phyloP scores from a whole-genome alignment of 2,888 invertebrate genomes.

The Pogonocherus hispidulus region DNA sequence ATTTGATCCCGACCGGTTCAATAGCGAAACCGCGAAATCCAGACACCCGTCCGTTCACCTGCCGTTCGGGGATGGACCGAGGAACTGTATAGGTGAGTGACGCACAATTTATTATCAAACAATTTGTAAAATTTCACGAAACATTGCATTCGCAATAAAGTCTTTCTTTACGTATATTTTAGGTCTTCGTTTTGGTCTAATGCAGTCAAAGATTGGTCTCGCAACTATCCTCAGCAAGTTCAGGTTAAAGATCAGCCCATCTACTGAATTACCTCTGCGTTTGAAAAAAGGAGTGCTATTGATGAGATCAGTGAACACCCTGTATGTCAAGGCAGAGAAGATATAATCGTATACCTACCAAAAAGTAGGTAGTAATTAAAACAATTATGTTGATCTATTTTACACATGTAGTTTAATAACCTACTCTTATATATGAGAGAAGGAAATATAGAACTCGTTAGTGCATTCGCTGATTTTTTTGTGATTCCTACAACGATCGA shows the following conservation, averaged over 20 bases:
- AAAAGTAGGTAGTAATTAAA: too few relatives aligned
- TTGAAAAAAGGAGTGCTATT: neutral
- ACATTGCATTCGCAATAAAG: too few relatives aligned
- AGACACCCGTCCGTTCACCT: slow-evolving; percentile 46
- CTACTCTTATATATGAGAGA: too few relatives aligned
- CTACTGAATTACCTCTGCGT: slow-evolving; percentile 40
- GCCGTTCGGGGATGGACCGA: slow-evolving; percentile 56
- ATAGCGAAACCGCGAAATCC: slow-evolving; percentile 42
- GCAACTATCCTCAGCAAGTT: slow-evolving; percentile 42
- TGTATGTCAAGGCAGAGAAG: slow-evolving; percentile 17
- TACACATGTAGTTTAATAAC: too few relatives aligned
- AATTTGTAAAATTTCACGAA: too few relatives aligned
- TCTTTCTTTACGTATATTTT: too few relatives aligned
- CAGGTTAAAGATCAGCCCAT: slow-evolving; percentile 44
- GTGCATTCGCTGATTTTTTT: too few relatives aligned
- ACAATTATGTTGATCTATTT: too few relatives aligned
- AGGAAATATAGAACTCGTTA: too few relatives aligned
- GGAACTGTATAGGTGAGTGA: slow-evolving; percentile 56
- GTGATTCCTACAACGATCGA: too few relatives aligned
- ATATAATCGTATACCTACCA: neutral
- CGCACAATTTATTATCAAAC: too few relatives aligned
- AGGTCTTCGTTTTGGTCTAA: slow-evolving; percentile 49
- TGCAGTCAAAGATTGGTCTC: slow-evolving; percentile 49
- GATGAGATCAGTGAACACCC: neutral
- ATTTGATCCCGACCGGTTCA: slow-evolving; percentile 55